phyloP scores from a whole-genome alignment of 2,113 vertebrate genomes.

The Lanius ludovicianus region DNA sequence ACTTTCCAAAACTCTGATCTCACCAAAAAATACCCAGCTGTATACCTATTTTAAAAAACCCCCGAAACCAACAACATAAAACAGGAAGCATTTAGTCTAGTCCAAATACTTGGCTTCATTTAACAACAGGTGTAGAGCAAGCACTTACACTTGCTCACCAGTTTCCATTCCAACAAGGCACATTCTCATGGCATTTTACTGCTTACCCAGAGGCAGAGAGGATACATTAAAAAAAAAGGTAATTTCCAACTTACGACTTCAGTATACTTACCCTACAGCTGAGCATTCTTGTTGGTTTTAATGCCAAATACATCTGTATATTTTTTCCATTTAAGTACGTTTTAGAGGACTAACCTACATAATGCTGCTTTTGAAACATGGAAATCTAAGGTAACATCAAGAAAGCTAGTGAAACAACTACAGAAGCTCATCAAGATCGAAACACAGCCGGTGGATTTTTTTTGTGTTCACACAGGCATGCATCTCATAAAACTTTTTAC shows the following conservation, averaged over 20 bases:
- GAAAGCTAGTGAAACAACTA: not conserved
- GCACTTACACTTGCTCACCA: not conserved
- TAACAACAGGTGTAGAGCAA: not conserved
- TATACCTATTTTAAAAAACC: not conserved
- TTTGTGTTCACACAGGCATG: not conserved
- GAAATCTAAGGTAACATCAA: not conserved
- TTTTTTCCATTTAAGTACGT: not conserved
- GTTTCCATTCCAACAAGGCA: not conserved
- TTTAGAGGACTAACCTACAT: not conserved
- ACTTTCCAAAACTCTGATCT: not conserved
- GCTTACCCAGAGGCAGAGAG: not conserved
- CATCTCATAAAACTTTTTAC: not conserved
- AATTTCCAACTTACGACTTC: not conserved
- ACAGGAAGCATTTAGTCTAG: not conserved
- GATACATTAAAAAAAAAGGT: too few species aligned
- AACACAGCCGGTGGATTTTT: not conserved
- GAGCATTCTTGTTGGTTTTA: not conserved
- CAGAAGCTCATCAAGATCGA: not conserved
- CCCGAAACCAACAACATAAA: not conserved
- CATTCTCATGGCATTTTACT: not conserved
- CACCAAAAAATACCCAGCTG: not conserved
- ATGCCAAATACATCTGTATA: not conserved
- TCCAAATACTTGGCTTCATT: not conserved
- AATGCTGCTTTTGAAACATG: not conserved
- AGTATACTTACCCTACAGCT: not conserved